Evolutionary conservation across 2,113 vertebrate species (phyloP).

Genomic region (Machaerirhynchus nigripectus): DNA sequence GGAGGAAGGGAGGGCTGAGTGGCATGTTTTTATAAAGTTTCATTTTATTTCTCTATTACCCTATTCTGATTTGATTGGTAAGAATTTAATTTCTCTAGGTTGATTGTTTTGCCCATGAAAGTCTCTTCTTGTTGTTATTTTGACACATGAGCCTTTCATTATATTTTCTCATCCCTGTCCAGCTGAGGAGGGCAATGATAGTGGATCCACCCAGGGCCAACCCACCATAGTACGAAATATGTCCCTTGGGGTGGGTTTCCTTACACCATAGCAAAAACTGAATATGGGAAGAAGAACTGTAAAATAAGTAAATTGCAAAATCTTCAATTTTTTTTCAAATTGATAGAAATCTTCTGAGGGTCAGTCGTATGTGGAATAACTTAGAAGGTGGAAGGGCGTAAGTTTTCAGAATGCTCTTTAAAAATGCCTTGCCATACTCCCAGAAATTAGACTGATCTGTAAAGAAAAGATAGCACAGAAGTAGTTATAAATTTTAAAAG

Average conservation of each 20-base stretch:
- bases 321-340: background rate
- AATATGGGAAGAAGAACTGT: background rate
- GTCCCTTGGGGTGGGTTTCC: background rate
- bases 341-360: background rate
- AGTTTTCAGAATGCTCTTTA: background rate
- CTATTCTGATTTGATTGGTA: background rate
- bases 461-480: background rate
- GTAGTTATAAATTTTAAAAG: background rate
- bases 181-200: background rate
- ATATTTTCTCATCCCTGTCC: background rate
- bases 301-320: background rate
- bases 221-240: rapidly evolving
- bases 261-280: background rate
- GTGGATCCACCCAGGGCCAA: background rate
- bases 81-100: background rate
- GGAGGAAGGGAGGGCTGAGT: background rate
- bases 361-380: background rate
- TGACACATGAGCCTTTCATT: rapidly evolving
- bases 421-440: background rate
- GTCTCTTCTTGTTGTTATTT: background rate
- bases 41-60: background rate
- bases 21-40: background rate
- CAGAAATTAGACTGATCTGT: background rate
- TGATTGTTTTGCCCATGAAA: background rate
- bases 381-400: background rate